phyloP scores from a whole-genome alignment of 2,888 invertebrate genomes.

The Nasonovia ribisnigri region DNA sequence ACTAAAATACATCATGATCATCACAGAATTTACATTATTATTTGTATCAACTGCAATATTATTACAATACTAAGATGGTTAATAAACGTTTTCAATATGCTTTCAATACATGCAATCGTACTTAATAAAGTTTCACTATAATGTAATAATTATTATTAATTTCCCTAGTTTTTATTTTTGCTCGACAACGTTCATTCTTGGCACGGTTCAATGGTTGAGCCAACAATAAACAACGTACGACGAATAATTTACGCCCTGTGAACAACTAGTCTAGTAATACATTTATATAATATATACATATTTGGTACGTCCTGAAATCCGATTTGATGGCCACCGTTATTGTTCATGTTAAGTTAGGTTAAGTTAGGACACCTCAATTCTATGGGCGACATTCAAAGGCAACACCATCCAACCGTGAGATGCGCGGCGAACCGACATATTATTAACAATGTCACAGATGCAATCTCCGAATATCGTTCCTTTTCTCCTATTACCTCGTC shows the following conservation, averaged over 20 bases:
- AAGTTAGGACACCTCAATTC: neutral
- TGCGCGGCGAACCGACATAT: constrained; percentile 12
- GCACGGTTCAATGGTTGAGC: neutral
- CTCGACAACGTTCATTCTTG: neutral
- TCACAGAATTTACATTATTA: neutral
- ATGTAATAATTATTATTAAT: neutral
- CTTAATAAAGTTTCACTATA: neutral
- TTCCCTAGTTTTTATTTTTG: neutral
- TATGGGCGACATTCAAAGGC: neutral
- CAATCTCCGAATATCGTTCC: constrained; percentile 7
- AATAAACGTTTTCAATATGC: neutral
- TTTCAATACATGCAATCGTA: neutral
- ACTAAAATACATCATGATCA: neutral
- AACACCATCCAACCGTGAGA: neutral
- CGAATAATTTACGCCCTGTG: neutral
- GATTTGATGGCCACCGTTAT: neutral
- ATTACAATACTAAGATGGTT: neutral
- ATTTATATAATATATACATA: neutral
- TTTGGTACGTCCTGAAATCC: neutral
- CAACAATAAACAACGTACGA: neutral
- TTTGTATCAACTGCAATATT: neutral
- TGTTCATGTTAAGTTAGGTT: neutral
- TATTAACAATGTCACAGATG: constrained; percentile 16
- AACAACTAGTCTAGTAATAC: neutral
- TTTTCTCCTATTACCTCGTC: neutral